A percentile compares a stretch with the other conserved stretches of the same genome.
These are phyloP conservation scores for Tilapia sparmanii DNA, from an alignment of 2,113 vertebrate genomes.

Conservation along the genomic window DNA sequence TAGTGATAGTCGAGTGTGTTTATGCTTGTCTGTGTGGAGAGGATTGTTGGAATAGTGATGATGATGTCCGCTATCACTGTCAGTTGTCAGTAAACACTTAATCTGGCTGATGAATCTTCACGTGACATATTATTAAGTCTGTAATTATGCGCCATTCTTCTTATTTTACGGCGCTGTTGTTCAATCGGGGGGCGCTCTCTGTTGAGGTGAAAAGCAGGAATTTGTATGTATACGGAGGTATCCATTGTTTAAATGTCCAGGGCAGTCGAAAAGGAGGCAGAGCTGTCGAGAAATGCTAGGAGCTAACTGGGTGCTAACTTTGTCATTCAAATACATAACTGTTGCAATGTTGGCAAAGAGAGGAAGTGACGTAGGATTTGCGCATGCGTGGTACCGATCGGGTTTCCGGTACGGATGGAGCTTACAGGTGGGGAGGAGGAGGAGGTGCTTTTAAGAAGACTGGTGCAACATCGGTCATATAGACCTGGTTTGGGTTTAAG, in stretches of 20 bases:
- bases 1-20: no score
- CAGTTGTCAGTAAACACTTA: accelerated
- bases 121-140: no score
- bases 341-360: not conserved
- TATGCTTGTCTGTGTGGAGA: no score
- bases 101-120: not conserved
- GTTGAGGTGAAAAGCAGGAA: no score
- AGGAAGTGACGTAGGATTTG: not conserved
- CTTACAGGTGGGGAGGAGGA: accelerated
- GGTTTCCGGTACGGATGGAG: accelerated
- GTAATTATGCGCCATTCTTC: no score
- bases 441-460: not conserved
- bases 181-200: accelerated
- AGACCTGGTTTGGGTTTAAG: not conserved
- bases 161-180: accelerated
- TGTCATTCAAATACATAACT: not conserved
- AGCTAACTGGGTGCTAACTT: no score
- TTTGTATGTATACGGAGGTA: no score
- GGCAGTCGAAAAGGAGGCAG: accelerated
- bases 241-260: no score
- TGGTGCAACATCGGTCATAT: not conserved
- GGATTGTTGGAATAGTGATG: accelerated
- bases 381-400: accelerated
- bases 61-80: not conserved
- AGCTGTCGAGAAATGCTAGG: no score